These are phyloP conservation scores for Anolis carolinensis DNA, from an alignment of 2,113 vertebrate genomes.

Conservation along the genomic window DNA sequence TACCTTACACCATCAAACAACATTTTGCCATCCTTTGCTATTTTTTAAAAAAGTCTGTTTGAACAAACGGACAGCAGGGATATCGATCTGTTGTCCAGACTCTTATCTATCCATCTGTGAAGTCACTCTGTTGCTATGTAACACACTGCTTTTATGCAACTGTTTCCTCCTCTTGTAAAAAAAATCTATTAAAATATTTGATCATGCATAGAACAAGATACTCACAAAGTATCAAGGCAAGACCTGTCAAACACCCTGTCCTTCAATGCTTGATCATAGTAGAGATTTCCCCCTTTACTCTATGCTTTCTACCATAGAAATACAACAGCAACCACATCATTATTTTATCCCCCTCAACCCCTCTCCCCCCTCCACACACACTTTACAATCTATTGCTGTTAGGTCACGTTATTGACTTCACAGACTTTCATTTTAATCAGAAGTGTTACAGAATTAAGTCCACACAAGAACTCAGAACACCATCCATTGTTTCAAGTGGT, in stretches of 20 bases:
- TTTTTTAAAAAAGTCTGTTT: constrained; percentile 23
- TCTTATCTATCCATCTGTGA: not conserved
- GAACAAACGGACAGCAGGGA: constrained; percentile 21
- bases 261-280: not conserved
- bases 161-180: not conserved
- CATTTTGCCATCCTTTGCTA: not conserved
- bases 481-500: too few relatives aligned
- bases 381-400: not conserved
- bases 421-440: not conserved
- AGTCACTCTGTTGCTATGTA: not conserved
- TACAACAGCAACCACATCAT: not conserved
- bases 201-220: not conserved
- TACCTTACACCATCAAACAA: constrained; percentile 9
- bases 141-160: not conserved
- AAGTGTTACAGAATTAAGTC: not conserved
- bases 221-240: not conserved
- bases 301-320: not conserved
- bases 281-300: not conserved
- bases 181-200: not conserved
- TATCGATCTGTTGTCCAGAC: constrained; percentile 7
- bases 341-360: not conserved
- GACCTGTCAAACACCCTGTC: not conserved
- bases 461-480: not conserved
- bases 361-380: too few relatives aligned
- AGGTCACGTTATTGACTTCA: not conserved